These are phyloP conservation scores for Upupa epops DNA, from an alignment of 2,113 vertebrate genomes.

Conservation along the genomic window DNA sequence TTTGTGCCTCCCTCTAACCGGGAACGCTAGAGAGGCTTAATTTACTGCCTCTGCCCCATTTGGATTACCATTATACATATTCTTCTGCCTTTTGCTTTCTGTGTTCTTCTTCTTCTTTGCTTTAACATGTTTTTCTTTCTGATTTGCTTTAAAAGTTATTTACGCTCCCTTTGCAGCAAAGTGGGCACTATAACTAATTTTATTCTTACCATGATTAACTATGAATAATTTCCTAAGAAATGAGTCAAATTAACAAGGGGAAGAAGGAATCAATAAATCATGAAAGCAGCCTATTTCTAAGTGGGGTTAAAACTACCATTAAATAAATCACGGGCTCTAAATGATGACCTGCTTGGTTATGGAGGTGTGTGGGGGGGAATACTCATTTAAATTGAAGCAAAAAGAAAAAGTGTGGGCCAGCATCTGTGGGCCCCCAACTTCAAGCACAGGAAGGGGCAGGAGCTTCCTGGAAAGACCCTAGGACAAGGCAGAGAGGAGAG, in stretches of 20 bases:
- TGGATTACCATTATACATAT: slow-evolving; percentile 29
- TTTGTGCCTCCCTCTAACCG: slow-evolving; percentile 59
- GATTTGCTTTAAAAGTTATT: slow-evolving; percentile 77
- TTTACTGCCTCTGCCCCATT: slow-evolving; percentile 64
- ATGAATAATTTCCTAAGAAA: slow-evolving; percentile 82
- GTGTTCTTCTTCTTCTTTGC: neutral
- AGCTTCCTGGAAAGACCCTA: neutral
- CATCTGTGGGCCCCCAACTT: neutral
- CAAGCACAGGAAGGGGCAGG: neutral
- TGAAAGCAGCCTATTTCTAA: slow-evolving; percentile 74
- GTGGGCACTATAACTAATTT: slow-evolving; percentile 76
- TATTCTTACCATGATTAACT: slow-evolving; percentile 78
- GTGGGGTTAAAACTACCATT: slow-evolving; percentile 78
- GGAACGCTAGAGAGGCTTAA: slow-evolving; percentile 62
- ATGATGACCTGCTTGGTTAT: slow-evolving; percentile 6
- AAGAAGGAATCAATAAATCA: slow-evolving; percentile 81
- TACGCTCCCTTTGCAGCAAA: slow-evolving; percentile 76
- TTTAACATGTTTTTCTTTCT: slow-evolving; percentile 34
- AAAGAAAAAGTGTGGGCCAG: neutral
- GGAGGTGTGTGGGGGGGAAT: neutral
- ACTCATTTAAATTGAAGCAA: slow-evolving; percentile 37
- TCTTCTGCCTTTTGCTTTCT: slow-evolving; percentile 34
- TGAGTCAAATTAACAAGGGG: slow-evolving; percentile 78
- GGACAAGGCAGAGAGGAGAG: neutral
- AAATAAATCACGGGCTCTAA: slow-evolving; percentile 76